Evolutionary conservation across 1,140 invertebrate species (phyloP).

Genomic region (Penaeus indicus): DNA sequence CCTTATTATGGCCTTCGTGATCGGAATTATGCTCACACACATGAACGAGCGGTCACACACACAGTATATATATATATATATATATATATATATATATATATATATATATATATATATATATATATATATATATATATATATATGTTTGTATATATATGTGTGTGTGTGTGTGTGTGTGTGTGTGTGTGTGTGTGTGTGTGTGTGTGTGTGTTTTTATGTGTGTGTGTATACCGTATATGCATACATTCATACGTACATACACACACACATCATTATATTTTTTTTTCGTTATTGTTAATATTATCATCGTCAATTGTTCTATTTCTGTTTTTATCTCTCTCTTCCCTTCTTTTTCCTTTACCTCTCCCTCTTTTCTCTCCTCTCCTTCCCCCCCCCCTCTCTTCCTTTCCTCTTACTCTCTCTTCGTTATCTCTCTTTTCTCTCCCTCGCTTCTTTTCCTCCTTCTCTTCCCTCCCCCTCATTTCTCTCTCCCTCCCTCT

Average conservation of each 20-base stretch:
- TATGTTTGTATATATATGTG: constrained; percentile 22
- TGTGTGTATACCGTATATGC: neutral
- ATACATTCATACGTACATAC: constrained; percentile 26
- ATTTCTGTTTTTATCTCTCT: neutral
- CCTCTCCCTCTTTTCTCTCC: neutral
- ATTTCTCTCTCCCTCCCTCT: neutral
- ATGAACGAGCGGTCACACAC: too few relatives aligned
- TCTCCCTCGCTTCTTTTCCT: neutral
- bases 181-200: too few relatives aligned
- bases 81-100: constrained; percentile 30
- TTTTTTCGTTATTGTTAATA: constrained; percentile 9
- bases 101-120: constrained; percentile 28
- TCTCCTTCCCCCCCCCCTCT: neutral
- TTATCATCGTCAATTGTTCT: neutral
- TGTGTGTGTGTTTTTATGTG: constrained; percentile 17
- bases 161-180: too few relatives aligned
- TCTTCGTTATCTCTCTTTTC: neutral
- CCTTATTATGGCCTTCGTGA: too few relatives aligned
- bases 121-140: constrained; percentile 23
- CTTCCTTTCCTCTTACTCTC: neutral
- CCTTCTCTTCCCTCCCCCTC: neutral
- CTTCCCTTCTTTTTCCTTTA: neutral
- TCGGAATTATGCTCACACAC: too few relatives aligned
- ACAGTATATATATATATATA: neutral
- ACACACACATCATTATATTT: neutral